Conservation (phyloP, 1,140 invertebrate genomes). For the Drosophila pruinosa region DNA sequence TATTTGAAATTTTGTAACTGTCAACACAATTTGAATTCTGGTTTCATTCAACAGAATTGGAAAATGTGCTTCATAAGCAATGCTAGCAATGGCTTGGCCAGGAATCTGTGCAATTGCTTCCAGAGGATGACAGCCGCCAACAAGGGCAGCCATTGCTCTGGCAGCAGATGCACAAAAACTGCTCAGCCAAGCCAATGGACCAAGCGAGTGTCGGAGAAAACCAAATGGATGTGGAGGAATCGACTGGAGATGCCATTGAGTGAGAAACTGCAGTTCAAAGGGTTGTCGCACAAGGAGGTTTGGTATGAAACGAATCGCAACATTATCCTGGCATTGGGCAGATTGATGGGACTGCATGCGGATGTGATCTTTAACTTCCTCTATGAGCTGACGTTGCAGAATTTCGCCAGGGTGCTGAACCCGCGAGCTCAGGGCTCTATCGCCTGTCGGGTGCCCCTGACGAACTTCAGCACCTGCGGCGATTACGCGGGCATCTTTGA, state of each 20-base stretch:
- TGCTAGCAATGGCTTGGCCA: background rate
- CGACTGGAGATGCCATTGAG: background rate
- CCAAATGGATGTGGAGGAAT: background rate
- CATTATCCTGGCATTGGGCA: constrained; percentile 12
- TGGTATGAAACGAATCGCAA: constrained; percentile 26
- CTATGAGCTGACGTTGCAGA: constrained; percentile 43
- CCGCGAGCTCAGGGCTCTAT: background rate
- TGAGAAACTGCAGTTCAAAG: background rate
- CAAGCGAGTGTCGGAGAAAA: background rate
- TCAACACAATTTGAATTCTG: background rate
- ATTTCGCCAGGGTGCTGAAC: constrained; percentile 31
- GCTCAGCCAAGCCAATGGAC: too few species aligned
- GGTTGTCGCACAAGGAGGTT: background rate
- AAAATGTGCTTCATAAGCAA: background rate
- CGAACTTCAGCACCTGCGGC: constrained; percentile 2
- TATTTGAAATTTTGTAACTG: background rate
- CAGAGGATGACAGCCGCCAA: background rate
- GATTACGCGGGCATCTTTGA: constrained; percentile 38
- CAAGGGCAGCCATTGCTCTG: background rate
- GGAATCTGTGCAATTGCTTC: background rate
- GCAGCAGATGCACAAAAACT: too few species aligned
- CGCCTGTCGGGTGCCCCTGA: constrained; percentile 18
- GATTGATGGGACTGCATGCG: background rate
- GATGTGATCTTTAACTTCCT: constrained; percentile 33
- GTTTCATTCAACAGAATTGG: constrained; percentile 9